A percentile compares a stretch with the other conserved stretches of the same genome.
Evolutionary conservation across 1,140 invertebrate genomes (phyloP).

Genomic region (Lysiphlebus fabarum): DNA sequence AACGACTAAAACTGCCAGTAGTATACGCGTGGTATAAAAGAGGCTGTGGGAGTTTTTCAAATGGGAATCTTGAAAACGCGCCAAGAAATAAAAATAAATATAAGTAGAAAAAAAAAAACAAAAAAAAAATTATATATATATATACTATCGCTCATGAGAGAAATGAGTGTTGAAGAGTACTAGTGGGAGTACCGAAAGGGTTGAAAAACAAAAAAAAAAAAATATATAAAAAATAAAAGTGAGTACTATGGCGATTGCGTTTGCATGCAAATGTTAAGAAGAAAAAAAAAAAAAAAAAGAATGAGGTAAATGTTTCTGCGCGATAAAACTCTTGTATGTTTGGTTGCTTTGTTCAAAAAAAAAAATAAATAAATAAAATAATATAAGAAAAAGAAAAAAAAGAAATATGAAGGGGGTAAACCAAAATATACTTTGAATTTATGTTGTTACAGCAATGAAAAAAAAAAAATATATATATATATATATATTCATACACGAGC

Average conservation of each 20-base stretch:
- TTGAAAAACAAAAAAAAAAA: slow-evolving; percentile 13
- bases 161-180: slow-evolving; percentile 16
- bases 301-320: slow-evolving; percentile 43
- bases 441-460: no score
- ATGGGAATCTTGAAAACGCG: slow-evolving; percentile 17
- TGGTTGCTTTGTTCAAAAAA: slow-evolving; percentile 13
- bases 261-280: slow-evolving; percentile 39
- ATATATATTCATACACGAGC: no score
- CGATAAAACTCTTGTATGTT: slow-evolving; percentile 42
- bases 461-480: no score
- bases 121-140: slow-evolving; percentile 6
- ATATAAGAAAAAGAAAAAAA: no score
- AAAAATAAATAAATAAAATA: no score
- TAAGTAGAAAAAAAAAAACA: slow-evolving; percentile 8
- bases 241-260: slow-evolving; percentile 33
- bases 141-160: no score
- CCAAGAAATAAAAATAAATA: slow-evolving; percentile 4
- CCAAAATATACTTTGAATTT: no score
- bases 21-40: not conserved
- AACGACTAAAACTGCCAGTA: slow-evolving; percentile 5
- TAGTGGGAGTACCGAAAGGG: slow-evolving; percentile 9
- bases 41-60: slow-evolving; percentile 1
- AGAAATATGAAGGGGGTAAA: no score
- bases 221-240: slow-evolving; percentile 19
- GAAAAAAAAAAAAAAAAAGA: slow-evolving; percentile 1